phyloP scores from a whole-genome alignment of 2,113 vertebrate species.

The Lichenostomus cassidix region DNA sequence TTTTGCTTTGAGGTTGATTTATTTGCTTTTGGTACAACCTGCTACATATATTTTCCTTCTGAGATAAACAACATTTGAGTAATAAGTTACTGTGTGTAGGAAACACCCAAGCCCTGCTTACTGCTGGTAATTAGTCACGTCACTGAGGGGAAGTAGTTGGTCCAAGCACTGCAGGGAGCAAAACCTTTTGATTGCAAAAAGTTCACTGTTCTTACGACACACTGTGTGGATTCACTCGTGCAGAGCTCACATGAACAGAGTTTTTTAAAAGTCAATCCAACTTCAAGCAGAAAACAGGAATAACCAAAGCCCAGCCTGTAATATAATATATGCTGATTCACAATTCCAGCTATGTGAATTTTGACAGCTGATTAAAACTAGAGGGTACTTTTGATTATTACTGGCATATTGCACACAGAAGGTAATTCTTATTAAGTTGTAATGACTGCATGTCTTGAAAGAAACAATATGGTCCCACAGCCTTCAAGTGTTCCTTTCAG shows the following conservation, averaged over 20 bases:
- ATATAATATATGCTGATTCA: background rate
- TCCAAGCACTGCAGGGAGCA: background rate
- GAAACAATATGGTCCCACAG: background rate
- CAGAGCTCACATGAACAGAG: background rate
- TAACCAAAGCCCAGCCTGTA: background rate
- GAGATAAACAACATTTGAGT: conserved; percentile 34
- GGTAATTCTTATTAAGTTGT: background rate
- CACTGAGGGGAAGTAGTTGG: background rate
- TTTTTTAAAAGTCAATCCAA: conserved; percentile 3
- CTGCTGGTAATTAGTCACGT: background rate
- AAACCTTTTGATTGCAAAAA: background rate
- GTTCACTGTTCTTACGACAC: background rate
- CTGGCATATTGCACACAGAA: background rate
- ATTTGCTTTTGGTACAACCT: background rate
- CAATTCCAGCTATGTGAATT: background rate
- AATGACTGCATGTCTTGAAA: background rate
- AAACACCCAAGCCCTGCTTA: conserved; percentile 18
- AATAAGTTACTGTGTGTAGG: background rate
- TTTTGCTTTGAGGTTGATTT: background rate
- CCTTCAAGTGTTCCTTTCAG: background rate
- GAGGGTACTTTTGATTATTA: background rate
- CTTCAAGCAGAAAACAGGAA: background rate
- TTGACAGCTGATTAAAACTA: background rate
- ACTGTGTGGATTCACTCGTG: background rate
- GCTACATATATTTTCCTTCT: background rate